phyloP scores from a whole-genome alignment of 1,140 invertebrate species.

The Conopomorpha cramerella region DNA sequence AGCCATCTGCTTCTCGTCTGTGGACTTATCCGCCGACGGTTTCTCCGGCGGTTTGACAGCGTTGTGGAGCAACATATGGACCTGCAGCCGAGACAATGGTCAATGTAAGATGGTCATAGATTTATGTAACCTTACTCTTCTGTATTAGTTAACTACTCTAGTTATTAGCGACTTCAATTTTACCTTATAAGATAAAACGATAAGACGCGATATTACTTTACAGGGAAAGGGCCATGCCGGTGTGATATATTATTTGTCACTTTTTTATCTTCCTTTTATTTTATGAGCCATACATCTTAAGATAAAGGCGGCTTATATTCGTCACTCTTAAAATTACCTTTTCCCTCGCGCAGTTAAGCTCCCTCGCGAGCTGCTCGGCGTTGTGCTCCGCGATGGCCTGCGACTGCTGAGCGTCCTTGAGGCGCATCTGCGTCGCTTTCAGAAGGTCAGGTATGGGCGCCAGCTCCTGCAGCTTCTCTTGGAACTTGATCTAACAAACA shows the following conservation, averaged over 20 bases:
- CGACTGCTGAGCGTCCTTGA: slow-evolving; percentile 72
- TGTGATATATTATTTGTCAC: too few species aligned
- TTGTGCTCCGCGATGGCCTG: slow-evolving; percentile 66
- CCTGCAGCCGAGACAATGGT: slow-evolving; percentile 13
- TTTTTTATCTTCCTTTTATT: too few species aligned
- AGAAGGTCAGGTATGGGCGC: slow-evolving; percentile 73
- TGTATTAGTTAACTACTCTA: too few species aligned
- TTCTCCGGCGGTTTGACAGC: slow-evolving; percentile 25
- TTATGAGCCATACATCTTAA: too few species aligned
- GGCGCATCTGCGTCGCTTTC: slow-evolving; percentile 71
- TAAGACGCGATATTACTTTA: too few species aligned
- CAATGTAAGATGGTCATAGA: too few species aligned
- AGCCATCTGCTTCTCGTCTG: slow-evolving; percentile 39
- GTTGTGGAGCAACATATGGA: slow-evolving; percentile 32
- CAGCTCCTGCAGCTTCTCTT: slow-evolving; percentile 76
- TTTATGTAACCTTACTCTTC: too few species aligned
- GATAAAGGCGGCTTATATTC: too few species aligned
- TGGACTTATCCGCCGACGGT: slow-evolving; percentile 22
- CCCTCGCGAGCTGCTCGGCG: slow-evolving; percentile 64
- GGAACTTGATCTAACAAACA: slow-evolving; percentile 59
- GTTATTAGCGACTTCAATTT: too few species aligned
- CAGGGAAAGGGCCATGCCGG: too few species aligned
- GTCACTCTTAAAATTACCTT: slow-evolving; percentile 31
- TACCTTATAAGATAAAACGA: too few species aligned
- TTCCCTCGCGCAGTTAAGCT: slow-evolving; percentile 62